Percentiles rank a stretch among this genome's conserved stretches.
phyloP scores from a whole-genome alignment of 2,113 vertebrate species.

The Vicugna pacos region DNA sequence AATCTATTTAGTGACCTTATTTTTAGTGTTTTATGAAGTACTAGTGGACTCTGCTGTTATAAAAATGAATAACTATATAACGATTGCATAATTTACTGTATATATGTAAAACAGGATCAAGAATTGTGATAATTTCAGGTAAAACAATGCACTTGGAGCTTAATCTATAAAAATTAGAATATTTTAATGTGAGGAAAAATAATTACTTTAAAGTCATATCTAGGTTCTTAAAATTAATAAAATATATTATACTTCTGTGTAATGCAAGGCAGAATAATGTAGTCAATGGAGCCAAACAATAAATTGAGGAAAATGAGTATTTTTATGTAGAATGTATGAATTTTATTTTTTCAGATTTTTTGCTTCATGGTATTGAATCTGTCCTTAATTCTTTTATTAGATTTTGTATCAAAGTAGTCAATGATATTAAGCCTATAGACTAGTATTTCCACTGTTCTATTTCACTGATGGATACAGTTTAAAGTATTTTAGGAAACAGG shows the following conservation, averaged over 20 bases:
- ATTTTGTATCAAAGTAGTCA: background rate
- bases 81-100: background rate
- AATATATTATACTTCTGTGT: background rate
- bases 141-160: background rate
- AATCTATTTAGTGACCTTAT: background rate
- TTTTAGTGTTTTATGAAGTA: constrained; percentile 15
- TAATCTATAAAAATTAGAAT: background rate
- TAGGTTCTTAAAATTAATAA: constrained; percentile 13
- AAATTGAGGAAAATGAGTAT: background rate
- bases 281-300: background rate
- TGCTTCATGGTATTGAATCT: background rate
- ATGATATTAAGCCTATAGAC: background rate
- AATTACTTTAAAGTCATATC: background rate
- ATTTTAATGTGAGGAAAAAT: background rate
- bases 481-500: background rate
- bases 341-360: background rate
- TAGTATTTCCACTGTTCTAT: background rate
- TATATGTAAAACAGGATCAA: background rate
- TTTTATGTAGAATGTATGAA: background rate
- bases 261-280: background rate
- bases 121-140: background rate
- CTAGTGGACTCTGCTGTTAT: background rate
- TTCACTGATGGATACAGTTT: background rate
- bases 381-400: background rate
- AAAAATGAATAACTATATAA: background rate